Evolutionary conservation across 2,888 invertebrate species (phyloP), one percentile per base, ranked within the genome.

Genomic region (Nomada flava): DNA sequence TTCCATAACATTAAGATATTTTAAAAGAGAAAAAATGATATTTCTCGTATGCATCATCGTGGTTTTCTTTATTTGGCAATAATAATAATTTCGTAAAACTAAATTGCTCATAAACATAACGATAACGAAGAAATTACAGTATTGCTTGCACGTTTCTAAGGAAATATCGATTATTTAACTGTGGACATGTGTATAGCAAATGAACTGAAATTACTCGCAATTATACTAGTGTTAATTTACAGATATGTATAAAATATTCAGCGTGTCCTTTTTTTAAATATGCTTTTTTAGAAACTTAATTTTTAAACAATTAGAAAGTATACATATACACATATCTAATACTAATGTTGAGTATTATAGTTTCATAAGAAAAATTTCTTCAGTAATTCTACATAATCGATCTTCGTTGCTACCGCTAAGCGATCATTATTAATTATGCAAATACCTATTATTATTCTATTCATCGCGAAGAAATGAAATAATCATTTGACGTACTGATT

Each of bases 331-430:
- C 42, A 62, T 62, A 62, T 71, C 52, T 62, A 62, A 7, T 63
- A 42, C n/a, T 71, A 53, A 15, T n/a, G 4, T 29, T 26, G 29
- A 59, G 50, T 47, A 11, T 13, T 13, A 50, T 70, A 60, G 15
- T 50, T 59, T 70, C 2, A 11, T 70, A 50, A 50, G 15, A n/a
- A 7, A 64, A 55, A 26, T 64, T 26, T 55, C 44, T 26, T 73
- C 47, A 52, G 53, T 10, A 44, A 23, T 50, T 62, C 23, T 47
- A 47, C 26, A 13, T 26, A 57, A 57, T 57, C 26, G 13, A 26
- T 11, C 2, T 3, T 57, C 15, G 23, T 57, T 23, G 26, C 7
- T 15, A 4, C 11, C 23, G 26, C 26, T 57, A 57, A 2, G 1
- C 0, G 13, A 13, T 57, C 2, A 13, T 4, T 13, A 57, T 26